Conservation (phyloP, 2,888 invertebrate genomes). For the Hyalella azteca region DNA sequence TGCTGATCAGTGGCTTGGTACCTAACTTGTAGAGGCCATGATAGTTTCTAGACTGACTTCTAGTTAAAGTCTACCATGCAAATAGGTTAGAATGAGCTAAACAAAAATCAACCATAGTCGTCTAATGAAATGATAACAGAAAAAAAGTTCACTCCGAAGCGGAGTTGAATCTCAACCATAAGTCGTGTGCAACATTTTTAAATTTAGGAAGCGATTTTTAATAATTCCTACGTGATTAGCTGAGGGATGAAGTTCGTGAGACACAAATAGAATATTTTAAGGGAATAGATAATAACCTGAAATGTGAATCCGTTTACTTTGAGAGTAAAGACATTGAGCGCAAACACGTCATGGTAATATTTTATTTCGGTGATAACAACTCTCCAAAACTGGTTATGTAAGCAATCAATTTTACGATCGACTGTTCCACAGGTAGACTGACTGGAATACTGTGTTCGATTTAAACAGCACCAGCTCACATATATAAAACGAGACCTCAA, state of each 20-base stretch:
- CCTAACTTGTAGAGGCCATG: constrained; percentile 20
- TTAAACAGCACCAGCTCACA: too few species aligned
- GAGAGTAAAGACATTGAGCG: background rate
- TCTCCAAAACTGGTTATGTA: too few species aligned
- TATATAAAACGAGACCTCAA: too few species aligned
- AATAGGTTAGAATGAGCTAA: constrained; percentile 30
- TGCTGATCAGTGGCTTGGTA: constrained; percentile 22
- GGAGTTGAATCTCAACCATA: too few species aligned
- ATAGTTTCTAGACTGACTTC: constrained; percentile 21
- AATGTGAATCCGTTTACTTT: background rate
- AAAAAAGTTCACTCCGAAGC: too few species aligned
- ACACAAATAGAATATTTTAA: background rate
- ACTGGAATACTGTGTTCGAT: too few species aligned
- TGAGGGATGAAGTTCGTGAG: background rate
- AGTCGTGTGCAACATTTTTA: background rate
- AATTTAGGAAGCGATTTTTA: background rate
- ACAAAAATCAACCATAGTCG: background rate
- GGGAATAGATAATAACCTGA: background rate
- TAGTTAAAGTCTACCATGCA: constrained; percentile 34
- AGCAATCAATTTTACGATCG: too few species aligned
- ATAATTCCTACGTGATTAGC: background rate
- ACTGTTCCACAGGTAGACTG: too few species aligned
- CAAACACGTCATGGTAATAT: too few species aligned
- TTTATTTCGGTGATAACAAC: too few species aligned
- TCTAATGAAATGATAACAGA: background rate